phyloP scores from a whole-genome alignment of 2,113 vertebrate species.

The Romanogobio albipinnatus region DNA sequence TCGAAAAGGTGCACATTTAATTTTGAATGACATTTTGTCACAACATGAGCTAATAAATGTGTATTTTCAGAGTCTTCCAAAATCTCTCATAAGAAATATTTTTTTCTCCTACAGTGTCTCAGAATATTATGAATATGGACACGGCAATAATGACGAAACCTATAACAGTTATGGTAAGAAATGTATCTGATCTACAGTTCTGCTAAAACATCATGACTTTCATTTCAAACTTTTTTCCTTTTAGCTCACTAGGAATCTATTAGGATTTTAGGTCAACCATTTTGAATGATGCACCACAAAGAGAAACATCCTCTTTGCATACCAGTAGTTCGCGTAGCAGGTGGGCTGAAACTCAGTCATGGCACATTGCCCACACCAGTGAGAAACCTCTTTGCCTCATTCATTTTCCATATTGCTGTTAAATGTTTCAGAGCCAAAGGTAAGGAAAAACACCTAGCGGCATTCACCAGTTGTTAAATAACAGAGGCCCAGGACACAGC shows the following conservation, averaged over 20 bases:
- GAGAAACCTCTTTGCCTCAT: conserved; percentile 43
- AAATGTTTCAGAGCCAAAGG: conserved; percentile 60
- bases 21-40: background rate
- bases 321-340: background rate
- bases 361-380: conserved; percentile 29
- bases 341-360: conserved; percentile 32
- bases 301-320: conserved; percentile 2
- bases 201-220: background rate
- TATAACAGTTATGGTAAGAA: conserved; percentile 95
- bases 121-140: conserved; percentile 95
- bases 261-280: conserved; percentile 6
- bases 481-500: conserved; percentile 59
- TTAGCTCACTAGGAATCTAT: background rate
- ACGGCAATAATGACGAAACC: conserved; percentile 87
- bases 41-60: background rate
- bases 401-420: conserved; percentile 58
- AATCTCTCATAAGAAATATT: background rate
- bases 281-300: background rate
- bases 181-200: background rate
- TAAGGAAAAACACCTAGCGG: conserved; percentile 59
- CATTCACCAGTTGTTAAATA: conserved; percentile 64
- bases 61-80: background rate
- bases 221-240: conserved; percentile 14
- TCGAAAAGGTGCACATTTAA: conserved; percentile 84
- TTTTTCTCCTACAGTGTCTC: conserved; percentile 84